phyloP scores from a whole-genome alignment of 2,888 invertebrate genomes.

The Gastrophysa polygoni region DNA sequence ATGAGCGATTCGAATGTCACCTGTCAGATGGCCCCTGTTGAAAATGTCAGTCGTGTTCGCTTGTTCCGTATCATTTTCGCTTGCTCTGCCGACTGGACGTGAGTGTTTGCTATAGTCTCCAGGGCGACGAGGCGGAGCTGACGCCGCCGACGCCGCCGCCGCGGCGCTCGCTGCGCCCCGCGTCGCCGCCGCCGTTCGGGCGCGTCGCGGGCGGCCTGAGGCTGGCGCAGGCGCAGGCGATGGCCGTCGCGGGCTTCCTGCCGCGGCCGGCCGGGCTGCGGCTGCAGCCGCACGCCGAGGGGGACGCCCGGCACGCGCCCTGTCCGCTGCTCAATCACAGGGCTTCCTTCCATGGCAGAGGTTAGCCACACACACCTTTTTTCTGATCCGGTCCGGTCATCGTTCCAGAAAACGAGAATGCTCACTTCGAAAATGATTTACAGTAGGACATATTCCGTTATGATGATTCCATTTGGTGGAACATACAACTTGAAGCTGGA shows the following conservation, averaged over 20 bases:
- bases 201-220: constrained; percentile 73
- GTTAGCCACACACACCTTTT: no score
- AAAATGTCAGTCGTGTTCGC: no score
- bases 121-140: constrained; percentile 67
- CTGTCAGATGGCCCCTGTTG: no score
- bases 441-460: no score
- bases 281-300: constrained; percentile 41
- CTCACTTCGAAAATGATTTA: no score
- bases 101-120: constrained; percentile 62
- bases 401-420: no score
- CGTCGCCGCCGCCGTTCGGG: constrained; percentile 54
- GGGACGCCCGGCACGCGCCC: constrained; percentile 56
- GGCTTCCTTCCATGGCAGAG: constrained; percentile 71
- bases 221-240: constrained; percentile 73
- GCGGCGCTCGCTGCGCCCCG: constrained; percentile 51
- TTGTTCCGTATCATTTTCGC: background rate
- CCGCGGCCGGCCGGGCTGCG: constrained; percentile 52
- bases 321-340: constrained; percentile 62
- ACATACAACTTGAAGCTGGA: no score
- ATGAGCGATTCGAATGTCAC: no score
- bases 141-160: constrained; percentile 61
- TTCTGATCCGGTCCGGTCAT: no score
- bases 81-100: constrained; percentile 23
- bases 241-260: constrained; percentile 72
- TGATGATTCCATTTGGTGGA: no score